Base-by-base conservation (phyloP, 1,140 invertebrate genomes). In the Bradynema listronoti region DNA sequence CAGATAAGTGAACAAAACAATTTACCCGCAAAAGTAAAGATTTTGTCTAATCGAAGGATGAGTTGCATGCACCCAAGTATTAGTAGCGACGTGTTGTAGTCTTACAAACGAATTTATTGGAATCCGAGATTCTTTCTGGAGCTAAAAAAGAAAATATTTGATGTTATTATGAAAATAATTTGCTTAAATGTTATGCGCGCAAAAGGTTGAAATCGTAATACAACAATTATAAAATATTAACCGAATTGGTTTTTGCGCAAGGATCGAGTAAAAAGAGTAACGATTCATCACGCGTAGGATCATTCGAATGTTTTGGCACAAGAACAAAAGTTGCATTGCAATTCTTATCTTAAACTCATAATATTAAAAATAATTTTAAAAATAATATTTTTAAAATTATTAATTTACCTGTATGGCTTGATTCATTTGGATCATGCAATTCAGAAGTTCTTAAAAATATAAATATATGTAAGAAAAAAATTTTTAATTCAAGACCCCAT, bases 91-190 rank as follows among this genome's bases (percentile, higher is more conserved):
- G 60, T 76, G 76, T 14, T 73, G 65, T 9, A 76, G 57, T 5
- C 73, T 56, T 22, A 76, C 73, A 50, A 72, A 76, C 1, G 73
- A 78, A 46, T 71, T 68, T 16, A 73, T 71, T 25, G 69, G 72
- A 27, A 76, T 62, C 7, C 72, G 52, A 14, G 72, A 61, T 51
- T 71, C 69, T 59, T 75, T 75, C 49, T 63, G 57, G 30, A 58
- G 22, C 16, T 24, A 33, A 33, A 63, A 33, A 39, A 29, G 34
- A 14, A 16, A 61, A 51, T n/a, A 9, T n/a, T 53, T 29, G 7
- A 9, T 47, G 32, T 53, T 24, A 43, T 9, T 45, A n/a, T 11
- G 30, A n/a, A 49, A 16, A 16, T 11, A 49, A 11, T 49, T 11
- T 49, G 11, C 11, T 19, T 49, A 11, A 16, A 49, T 19, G 11